Evolutionary conservation across 2,888 invertebrate genomes (phyloP), one percentile per base, ranked within the genome.

Genomic region (Therioaphis trifolii): DNA sequence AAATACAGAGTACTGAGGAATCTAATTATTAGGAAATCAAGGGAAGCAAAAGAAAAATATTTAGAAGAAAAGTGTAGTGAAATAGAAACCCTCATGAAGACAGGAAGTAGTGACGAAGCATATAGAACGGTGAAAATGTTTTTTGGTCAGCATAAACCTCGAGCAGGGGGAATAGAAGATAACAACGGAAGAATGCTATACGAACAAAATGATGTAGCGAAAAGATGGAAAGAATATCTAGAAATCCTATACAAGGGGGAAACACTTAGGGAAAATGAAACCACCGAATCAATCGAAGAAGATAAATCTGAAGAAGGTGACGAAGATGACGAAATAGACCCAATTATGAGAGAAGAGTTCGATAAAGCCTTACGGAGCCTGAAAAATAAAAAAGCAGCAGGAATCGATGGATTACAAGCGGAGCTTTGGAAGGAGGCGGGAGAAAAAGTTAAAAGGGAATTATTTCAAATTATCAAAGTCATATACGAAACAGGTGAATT

Each of bases 221-320:
- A 52, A 55, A 55, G 35, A 76, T 76, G 58, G 76, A 52, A 29
- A 55, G 29, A 76, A 61, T 76, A 76, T 55, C 7, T 75, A 49
- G 75, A 75, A 75, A 55, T 40, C 0, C 55, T 75, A 21, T 75
- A 75, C 24, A 27, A 52, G 24, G 55, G 52, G 5, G 27, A 75
- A 75, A 27, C 27, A 43, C 43, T 55, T 43, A 61, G 55, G 29
- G 75, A 55, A 35, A 55, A n/a, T n/a, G n/a, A n/a, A n/a, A n/a
- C n/a, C n/a, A n/a, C 5, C 4, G 55, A 58, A 75, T 12, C 49
- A 24, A 61, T 55, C 12, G 58, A 75, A 58, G 75, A 49, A 35
- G 75, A 52, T 35, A 58, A 55, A 55, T n/a, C 35, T 49, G 52
- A n/a, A n/a, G n/a, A n/a, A n/a, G n/a, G n/a, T n/a, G n/a, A n/a